These are phyloP conservation scores for Myripristis jacobus DNA, from an alignment of 2,797 vertebrate genomes.

Conservation along the genomic window DNA sequence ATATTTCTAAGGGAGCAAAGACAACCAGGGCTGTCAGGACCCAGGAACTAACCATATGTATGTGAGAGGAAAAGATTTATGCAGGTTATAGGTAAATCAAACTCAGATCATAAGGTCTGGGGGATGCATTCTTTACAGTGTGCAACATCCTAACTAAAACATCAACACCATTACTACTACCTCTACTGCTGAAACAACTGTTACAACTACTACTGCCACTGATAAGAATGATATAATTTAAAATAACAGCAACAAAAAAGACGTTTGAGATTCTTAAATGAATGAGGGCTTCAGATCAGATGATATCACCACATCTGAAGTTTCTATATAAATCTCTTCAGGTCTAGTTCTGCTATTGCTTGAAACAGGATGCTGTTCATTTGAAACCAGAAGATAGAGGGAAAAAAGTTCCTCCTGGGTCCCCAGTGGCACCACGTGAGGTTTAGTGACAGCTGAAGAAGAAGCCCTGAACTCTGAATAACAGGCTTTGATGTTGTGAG, in stretches of 20 bases:
- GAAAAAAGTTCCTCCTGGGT: background rate
- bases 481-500: conserved; percentile 11
- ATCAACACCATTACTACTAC: background rate
- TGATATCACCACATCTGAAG: conserved; percentile 50
- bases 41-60: background rate
- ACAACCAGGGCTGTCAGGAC: background rate
- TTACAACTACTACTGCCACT: background rate
- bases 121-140: too few species aligned
- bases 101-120: too few species aligned
- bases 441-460: conserved; percentile 12
- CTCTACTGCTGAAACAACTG: background rate
- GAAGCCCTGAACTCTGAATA: conserved; percentile 1
- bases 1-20: conserved; percentile 73
- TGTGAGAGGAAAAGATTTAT: background rate
- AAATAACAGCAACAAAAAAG: conserved; percentile 5
- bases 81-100: background rate
- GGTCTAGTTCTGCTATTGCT: conserved; percentile 24
- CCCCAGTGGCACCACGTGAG: conserved; percentile 20
- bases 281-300: conserved; percentile 38
- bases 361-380: conserved; percentile 37
- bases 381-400: conserved; percentile 44
- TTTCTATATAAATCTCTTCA: conserved; percentile 34
- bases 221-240: background rate
- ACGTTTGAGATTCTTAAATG: conserved; percentile 22
- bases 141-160: too few species aligned